phyloP scores from a whole-genome alignment of 2,797 vertebrate species.

The Propithecus perrieri region DNA sequence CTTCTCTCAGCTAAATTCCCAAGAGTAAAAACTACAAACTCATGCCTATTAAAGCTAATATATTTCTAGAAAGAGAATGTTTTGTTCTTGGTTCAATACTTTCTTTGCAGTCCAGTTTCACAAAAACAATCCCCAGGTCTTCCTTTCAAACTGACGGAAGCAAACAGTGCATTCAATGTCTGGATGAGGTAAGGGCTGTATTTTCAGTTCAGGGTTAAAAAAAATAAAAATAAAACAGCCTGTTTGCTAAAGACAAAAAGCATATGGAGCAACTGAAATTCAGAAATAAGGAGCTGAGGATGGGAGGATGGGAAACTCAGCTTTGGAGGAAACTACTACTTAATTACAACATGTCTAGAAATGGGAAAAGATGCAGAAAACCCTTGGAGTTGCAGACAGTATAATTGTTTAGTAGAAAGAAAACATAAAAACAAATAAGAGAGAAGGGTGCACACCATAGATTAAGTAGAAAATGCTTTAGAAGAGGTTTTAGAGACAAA shows the following conservation, averaged over 20 bases:
- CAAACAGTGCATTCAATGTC: neutral
- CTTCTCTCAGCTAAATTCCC: neutral
- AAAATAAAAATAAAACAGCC: slow-evolving; percentile 26
- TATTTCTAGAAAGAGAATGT: slow-evolving; percentile 33
- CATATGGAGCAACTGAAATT: neutral
- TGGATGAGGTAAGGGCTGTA: neutral
- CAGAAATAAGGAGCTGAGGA: slow-evolving; percentile 5
- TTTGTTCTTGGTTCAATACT: neutral
- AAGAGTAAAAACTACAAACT: neutral
- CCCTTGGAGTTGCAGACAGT: neutral
- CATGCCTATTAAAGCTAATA: neutral
- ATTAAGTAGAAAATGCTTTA: neutral
- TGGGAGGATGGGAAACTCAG: neutral
- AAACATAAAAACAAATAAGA: neutral
- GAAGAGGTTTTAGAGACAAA: neutral
- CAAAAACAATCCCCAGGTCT: neutral
- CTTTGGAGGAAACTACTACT: slow-evolving; percentile 32
- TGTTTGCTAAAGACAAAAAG: neutral
- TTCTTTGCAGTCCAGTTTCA: neutral
- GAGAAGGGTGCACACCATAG: neutral
- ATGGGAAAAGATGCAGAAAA: neutral
- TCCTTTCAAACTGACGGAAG: neutral
- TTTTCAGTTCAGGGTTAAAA: neutral
- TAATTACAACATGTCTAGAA: slow-evolving; percentile 41
- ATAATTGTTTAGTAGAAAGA: slow-evolving; percentile 19